Conservation (phyloP, 1,140 invertebrate genomes). For the Scaptomyza hsui region DNA sequence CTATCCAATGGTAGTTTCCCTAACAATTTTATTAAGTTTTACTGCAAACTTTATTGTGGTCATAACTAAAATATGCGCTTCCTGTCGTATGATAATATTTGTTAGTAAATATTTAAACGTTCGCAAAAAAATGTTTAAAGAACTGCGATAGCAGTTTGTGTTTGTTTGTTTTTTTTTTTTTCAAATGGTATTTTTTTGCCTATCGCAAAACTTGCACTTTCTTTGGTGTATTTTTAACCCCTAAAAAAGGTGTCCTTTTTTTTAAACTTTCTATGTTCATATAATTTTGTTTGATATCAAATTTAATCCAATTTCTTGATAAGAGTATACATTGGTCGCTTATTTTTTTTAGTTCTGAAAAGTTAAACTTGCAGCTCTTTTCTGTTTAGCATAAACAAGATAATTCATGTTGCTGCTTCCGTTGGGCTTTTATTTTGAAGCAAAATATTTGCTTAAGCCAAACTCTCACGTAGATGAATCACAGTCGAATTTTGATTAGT, state of each 20-base stretch:
- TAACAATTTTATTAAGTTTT: background rate
- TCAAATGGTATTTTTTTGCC: too few species aligned
- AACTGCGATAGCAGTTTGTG: background rate
- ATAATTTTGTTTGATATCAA: too few species aligned
- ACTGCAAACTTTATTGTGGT: background rate
- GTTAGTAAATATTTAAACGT: conserved; percentile 4
- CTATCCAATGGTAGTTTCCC: background rate
- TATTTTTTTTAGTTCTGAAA: too few species aligned
- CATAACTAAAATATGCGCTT: background rate
- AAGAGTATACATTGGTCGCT: too few species aligned
- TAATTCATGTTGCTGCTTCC: conserved; percentile 48
- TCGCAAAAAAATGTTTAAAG: background rate
- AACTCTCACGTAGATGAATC: conserved; percentile 52
- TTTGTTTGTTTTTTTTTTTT: background rate
- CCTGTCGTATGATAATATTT: background rate
- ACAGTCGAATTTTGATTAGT: conserved; percentile 14
- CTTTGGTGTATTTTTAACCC: too few species aligned
- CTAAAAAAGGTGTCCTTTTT: too few species aligned
- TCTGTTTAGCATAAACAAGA: conserved; percentile 3
- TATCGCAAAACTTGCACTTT: too few species aligned
- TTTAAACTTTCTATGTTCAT: too few species aligned
- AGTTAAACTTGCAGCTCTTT: too few species aligned
- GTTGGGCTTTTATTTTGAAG: conserved; percentile 16
- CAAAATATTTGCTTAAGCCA: conserved; percentile 19
- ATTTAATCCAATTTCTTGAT: too few species aligned